These are phyloP conservation scores for Cryptocheilus praepositus DNA, from an alignment of 2,888 invertebrate genomes.

Conservation along the genomic window DNA sequence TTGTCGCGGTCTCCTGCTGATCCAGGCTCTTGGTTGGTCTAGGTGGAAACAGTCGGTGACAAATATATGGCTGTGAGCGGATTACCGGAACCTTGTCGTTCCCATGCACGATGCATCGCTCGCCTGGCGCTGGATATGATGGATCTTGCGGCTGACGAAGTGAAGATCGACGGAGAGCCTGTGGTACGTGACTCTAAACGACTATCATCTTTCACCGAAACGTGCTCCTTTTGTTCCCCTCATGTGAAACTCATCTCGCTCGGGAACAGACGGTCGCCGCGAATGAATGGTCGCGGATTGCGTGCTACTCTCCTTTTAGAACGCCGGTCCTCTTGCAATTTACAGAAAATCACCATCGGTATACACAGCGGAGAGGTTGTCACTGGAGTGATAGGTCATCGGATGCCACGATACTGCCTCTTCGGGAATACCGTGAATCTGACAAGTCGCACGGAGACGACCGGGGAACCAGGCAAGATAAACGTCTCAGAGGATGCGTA, in stretches of 20 bases:
- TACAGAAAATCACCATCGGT: conserved; percentile 93
- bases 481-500: conserved; percentile 95
- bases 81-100: conserved; percentile 91
- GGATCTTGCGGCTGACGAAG: conserved; percentile 89
- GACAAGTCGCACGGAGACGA: conserved; percentile 95
- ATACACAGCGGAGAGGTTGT: conserved; percentile 96
- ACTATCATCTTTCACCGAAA: background rate
- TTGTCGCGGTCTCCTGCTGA: background rate
- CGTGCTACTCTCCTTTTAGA: background rate
- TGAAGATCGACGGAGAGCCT: conserved; percentile 90
- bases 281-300: too few species aligned
- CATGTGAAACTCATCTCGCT: too few species aligned
- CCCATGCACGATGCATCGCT: conserved; percentile 94
- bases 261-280: too few species aligned
- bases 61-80: conserved; percentile 99
- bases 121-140: conserved; percentile 95
- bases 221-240: background rate
- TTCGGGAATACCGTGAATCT: conserved; percentile 96
- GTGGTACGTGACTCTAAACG: conserved; percentile 78
- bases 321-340: conserved; percentile 24
- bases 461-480: conserved; percentile 90
- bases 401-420: conserved; percentile 93
- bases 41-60: conserved; percentile 98
- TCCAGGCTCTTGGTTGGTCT: conserved; percentile 28
- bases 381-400: conserved; percentile 94